phyloP scores from a whole-genome alignment of 2,888 invertebrate species.

The Agonopterix arenella region DNA sequence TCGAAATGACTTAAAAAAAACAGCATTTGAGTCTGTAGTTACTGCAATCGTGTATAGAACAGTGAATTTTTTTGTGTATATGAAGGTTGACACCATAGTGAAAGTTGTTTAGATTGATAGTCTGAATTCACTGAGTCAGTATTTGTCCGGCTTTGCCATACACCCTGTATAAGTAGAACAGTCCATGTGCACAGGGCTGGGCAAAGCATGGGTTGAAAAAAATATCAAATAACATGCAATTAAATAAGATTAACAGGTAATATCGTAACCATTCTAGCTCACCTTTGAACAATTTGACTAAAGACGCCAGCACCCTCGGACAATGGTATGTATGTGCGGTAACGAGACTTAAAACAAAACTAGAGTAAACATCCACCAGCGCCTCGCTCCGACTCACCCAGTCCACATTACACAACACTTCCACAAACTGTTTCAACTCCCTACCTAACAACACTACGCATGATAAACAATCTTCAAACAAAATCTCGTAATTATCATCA shows the following conservation, averaged over 20 bases:
- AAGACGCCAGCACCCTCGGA: slow-evolving; percentile 44
- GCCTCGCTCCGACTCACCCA: slow-evolving; percentile 50
- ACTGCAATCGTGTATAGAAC: no score
- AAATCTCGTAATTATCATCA: slow-evolving; percentile 56
- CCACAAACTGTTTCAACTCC: slow-evolving; percentile 54
- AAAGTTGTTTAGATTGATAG: no score
- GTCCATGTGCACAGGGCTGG: no score
- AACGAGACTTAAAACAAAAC: slow-evolving; percentile 52
- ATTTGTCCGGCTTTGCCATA: no score
- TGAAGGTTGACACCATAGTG: no score
- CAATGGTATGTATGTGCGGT: slow-evolving; percentile 69
- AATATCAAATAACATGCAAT: no score
- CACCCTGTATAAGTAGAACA: no score
- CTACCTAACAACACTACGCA: slow-evolving; percentile 57
- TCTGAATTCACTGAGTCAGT: no score
- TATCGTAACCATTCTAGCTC: slow-evolving; percentile 9
- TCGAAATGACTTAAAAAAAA: no score
- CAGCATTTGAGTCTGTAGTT: no score
- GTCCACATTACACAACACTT: slow-evolving; percentile 50
- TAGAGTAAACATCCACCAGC: slow-evolving; percentile 46
- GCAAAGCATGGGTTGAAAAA: no score
- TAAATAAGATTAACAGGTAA: not conserved
- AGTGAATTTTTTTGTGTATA: no score
- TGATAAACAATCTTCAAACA: slow-evolving; percentile 57
- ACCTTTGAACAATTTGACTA: slow-evolving; percentile 65